Conservation (phyloP, 2,888 invertebrate genomes). For the Macaria notata region DNA sequence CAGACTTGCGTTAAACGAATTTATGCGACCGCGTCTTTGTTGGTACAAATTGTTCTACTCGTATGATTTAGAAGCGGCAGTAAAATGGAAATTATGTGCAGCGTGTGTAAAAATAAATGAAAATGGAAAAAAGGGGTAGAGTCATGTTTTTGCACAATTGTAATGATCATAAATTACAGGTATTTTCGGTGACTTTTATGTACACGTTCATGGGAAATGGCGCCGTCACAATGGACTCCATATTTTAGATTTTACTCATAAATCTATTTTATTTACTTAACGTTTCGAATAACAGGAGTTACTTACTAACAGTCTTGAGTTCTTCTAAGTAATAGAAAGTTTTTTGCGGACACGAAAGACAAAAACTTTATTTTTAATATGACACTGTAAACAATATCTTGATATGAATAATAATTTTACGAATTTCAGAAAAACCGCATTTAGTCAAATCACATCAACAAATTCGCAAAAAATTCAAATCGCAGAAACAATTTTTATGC, state of each 20-base stretch:
- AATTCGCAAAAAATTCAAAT: no score
- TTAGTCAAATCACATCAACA: no score
- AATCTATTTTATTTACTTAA: no score
- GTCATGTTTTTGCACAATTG: conserved; percentile 1
- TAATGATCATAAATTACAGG: not conserved
- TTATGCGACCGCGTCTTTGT: conserved; percentile 68
- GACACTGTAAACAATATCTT: no score
- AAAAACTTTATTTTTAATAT: no score
- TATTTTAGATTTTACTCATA: not conserved
- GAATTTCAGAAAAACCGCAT: no score
- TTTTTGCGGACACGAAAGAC: no score
- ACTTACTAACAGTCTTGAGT: no score
- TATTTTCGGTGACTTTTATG: not conserved
- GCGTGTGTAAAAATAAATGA: conserved; percentile 12
- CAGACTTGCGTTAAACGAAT: conserved; percentile 65
- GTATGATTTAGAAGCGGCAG: conserved; percentile 54
- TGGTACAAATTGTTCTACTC: conserved; percentile 58
- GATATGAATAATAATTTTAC: no score
- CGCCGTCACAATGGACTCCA: not conserved
- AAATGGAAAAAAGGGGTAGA: conserved; percentile 4
- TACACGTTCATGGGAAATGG: not conserved
- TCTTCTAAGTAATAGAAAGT: no score
- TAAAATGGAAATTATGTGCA: conserved; percentile 40
- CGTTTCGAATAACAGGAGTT: no score
- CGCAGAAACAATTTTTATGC: no score